Evolutionary conservation across 2,113 vertebrate species (phyloP).

Genomic region (Centrocercus urophasianus): DNA sequence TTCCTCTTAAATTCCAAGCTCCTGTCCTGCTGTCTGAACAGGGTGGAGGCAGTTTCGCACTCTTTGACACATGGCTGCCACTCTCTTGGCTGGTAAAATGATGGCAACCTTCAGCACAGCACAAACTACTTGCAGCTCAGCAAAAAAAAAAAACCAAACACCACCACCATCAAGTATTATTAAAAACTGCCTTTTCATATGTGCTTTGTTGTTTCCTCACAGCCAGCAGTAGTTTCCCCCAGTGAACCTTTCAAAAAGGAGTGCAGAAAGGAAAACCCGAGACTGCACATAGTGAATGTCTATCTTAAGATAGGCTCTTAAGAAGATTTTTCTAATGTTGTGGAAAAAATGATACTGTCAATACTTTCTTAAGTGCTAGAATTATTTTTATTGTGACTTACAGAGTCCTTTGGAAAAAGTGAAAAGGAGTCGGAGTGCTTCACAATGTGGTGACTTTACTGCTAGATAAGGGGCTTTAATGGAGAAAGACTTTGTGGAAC

Average conservation of each 20-base stretch:
- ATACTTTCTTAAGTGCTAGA: neutral
- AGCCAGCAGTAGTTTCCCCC: neutral
- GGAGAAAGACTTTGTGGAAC: neutral
- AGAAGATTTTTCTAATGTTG: neutral
- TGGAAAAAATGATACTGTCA: neutral
- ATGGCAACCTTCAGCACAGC: neutral
- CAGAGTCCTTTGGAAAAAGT: neutral
- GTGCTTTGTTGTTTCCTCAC: neutral
- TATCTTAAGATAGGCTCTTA: neutral
- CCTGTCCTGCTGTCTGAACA: neutral
- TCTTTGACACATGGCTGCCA: neutral
- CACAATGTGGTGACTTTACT: neutral
- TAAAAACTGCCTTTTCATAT: slow-evolving; percentile 2
- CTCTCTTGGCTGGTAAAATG: neutral
- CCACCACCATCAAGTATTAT: neutral
- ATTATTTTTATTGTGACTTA: neutral
- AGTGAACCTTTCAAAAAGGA: neutral
- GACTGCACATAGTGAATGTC: neutral
- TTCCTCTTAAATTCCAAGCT: neutral
- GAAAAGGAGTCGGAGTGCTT: neutral
- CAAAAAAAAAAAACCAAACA: neutral
- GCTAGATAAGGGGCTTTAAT: neutral
- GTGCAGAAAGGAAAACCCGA: neutral
- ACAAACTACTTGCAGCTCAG: neutral
- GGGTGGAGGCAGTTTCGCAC: neutral